A percentile compares a stretch with the other conserved stretches of the same genome.
These are phyloP conservation scores for Pimpla rufipes DNA, from an alignment of 2,888 invertebrate species.

Conservation along the genomic window DNA sequence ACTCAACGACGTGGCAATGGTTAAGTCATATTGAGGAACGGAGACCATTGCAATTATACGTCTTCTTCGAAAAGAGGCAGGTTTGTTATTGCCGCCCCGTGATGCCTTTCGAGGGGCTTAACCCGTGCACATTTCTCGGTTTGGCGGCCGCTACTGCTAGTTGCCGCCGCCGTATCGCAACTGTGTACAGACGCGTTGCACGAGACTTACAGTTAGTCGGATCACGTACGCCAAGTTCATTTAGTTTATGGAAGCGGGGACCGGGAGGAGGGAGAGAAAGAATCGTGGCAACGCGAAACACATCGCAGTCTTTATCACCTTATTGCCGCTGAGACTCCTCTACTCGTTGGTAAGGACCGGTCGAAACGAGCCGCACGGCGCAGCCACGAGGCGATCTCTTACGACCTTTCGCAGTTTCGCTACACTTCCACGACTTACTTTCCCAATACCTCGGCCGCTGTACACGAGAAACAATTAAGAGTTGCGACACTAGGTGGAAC, in stretches of 20 bases:
- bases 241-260: conserved; percentile 77
- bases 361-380: conserved; percentile 24
- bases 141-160: conserved; percentile 25
- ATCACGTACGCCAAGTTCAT: conserved; percentile 80
- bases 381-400: conserved; percentile 38
- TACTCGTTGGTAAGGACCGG: conserved; percentile 33
- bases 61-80: neutral
- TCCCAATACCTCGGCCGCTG: conserved; percentile 43
- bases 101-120: conserved; percentile 59
- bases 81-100: neutral
- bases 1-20: neutral
- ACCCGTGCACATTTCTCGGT: conserved; percentile 68
- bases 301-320: conserved; percentile 60
- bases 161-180: conserved; percentile 57
- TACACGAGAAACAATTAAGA: conserved; percentile 66
- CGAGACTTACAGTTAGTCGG: conserved; percentile 73
- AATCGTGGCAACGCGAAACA: conserved; percentile 59
- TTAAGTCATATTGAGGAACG: neutral
- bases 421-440: conserved; percentile 38
- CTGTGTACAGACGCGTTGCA: conserved; percentile 48
- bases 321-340: conserved; percentile 51
- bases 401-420: conserved; percentile 31
- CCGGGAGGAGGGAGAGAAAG: conserved; percentile 48
- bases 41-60: conserved; percentile 29
- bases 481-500: conserved; percentile 42